phyloP scores from a whole-genome alignment of 2,797 vertebrate species.

The Pseudochirops cupreus region DNA sequence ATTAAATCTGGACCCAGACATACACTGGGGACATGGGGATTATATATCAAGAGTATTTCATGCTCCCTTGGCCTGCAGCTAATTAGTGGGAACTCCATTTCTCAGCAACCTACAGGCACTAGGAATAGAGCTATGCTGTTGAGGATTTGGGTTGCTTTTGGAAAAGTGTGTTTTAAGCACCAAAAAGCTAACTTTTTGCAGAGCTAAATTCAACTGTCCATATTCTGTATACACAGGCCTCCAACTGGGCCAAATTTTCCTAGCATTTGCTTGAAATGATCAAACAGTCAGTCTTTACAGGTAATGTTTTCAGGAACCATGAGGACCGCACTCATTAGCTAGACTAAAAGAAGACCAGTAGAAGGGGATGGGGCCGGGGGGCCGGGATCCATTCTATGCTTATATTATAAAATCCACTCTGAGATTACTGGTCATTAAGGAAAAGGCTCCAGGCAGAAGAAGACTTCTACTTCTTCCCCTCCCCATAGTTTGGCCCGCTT shows the following conservation, averaged over 20 bases:
- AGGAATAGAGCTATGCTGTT: background rate
- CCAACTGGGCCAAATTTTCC: background rate
- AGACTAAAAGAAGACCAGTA: slow-evolving; percentile 4
- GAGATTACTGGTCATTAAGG: background rate
- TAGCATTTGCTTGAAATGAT: background rate
- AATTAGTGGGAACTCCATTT: slow-evolving; percentile 18
- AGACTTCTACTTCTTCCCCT: background rate
- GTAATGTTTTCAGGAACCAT: background rate
- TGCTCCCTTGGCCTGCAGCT: background rate
- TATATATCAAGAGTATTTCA: slow-evolving; percentile 28
- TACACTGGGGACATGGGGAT: background rate
- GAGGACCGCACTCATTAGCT: background rate
- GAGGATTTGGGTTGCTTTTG: slow-evolving; percentile 4
- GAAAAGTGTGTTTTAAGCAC: background rate
- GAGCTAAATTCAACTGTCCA: background rate
- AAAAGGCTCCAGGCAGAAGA: background rate
- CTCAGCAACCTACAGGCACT: slow-evolving; percentile 22
- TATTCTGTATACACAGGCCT: background rate
- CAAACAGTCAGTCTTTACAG: background rate
- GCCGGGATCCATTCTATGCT: background rate
- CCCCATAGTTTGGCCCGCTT: slow-evolving; percentile 14
- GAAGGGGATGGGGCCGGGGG: background rate
- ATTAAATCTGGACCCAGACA: slow-evolving; percentile 32
- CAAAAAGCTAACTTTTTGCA: background rate
- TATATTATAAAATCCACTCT: background rate